Evolutionary conservation across 1,140 invertebrate genomes (phyloP), one percentile per base, ranked within the genome.

Genomic region (Mesaphorura yosii): DNA sequence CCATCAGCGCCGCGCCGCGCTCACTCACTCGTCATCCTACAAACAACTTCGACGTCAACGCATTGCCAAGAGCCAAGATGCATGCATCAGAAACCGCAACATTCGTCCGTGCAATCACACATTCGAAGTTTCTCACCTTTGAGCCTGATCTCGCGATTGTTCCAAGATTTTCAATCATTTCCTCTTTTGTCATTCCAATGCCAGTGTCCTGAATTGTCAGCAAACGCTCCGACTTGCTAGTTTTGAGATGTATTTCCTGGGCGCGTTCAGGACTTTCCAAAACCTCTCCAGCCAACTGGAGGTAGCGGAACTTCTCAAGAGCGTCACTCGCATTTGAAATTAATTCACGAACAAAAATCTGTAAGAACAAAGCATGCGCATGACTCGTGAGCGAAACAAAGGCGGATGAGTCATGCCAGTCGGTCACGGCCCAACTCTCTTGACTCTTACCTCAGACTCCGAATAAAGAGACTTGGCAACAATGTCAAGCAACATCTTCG

Each of bases 301-400:
- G 41, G 58, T 86, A 88, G 1, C 85, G 71, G 46, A 94, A 79
- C 67, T 96, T 96, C 69, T 97, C 93, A 29, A 97, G 72, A 14
- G 93, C 92, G 80, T 98, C 93, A 72, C 88, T 95, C 1, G 90
- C 85, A 75, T 98, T 98, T 4, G 92, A 96, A 51, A 97, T 88
- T 2, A 98, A 70, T 71, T 98, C 93, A 58, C 93, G 76, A 12
- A 98, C 81, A 70, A 98, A 98, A 17, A 94, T 86, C 84, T 88
- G 59, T 7, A 62, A 39, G n/a, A 40, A 15, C 31, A 48, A 37
- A n/a, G n/a, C n/a, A n/a, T n/a, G n/a, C n/a, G n/a, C n/a, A n/a
- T n/a, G n/a, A n/a, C n/a, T n/a, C n/a, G n/a, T n/a, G n/a, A n/a
- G n/a, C n/a, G n/a, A n/a, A n/a, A n/a, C n/a, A n/a, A n/a, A n/a